Conservation (phyloP, 2,888 invertebrate genomes). For the Xylota sylvarum region DNA sequence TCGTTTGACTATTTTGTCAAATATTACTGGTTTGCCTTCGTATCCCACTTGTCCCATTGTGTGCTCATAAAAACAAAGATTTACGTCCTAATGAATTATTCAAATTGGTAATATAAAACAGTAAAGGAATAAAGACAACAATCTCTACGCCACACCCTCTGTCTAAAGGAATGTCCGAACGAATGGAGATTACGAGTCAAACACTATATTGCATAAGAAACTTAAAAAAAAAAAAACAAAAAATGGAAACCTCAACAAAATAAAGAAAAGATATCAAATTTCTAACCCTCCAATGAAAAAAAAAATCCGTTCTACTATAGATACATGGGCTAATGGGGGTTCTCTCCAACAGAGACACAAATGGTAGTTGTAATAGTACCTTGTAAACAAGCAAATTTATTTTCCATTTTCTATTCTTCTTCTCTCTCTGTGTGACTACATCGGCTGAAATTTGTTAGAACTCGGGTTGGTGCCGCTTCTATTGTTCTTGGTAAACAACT, state of each 20-base stretch:
- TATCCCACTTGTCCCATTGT: constrained; percentile 38
- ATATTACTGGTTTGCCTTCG: constrained; percentile 43
- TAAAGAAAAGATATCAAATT: constrained; percentile 63
- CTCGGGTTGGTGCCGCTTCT: constrained; percentile 37
- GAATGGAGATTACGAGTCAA: constrained; percentile 55
- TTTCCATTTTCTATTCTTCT: constrained; percentile 57
- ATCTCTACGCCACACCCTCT: constrained; percentile 12
- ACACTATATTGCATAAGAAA: constrained; percentile 41
- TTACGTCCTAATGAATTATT: constrained; percentile 72
- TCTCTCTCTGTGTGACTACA: constrained; percentile 26
- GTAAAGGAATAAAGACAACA: constrained; percentile 28
- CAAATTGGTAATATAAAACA: constrained; percentile 64
- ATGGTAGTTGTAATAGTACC: constrained; percentile 70
- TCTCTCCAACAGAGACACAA: constrained; percentile 40
- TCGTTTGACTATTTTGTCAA: constrained; percentile 51
- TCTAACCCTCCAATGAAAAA: constrained; percentile 34
- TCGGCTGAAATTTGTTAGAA: constrained; percentile 25
- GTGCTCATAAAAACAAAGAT: constrained; percentile 63
- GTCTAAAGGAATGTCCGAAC: constrained; percentile 51
- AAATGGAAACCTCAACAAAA: constrained; percentile 59
- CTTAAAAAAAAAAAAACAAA: constrained; percentile 3
- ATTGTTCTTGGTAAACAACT: constrained; percentile 73
- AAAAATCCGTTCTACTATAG: constrained; percentile 3
- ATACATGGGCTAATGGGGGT: constrained; percentile 13
- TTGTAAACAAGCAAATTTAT: constrained; percentile 73